Base-by-base conservation (phyloP, 2,888 invertebrate species). In the Microdon myrmicae region DNA sequence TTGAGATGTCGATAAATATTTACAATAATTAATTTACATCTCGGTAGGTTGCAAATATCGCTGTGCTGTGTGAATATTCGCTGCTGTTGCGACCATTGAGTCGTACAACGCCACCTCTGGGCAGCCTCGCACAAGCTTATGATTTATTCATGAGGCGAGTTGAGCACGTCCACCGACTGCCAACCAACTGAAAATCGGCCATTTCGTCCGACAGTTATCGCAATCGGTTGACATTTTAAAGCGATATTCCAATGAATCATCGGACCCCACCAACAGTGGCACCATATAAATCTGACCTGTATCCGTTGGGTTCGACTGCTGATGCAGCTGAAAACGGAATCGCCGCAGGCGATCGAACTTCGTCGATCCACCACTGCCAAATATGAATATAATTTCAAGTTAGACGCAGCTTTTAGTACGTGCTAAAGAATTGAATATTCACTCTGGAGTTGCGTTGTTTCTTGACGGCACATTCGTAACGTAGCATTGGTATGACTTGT, bases 241-340 rank as follows among this genome's bases (percentile, higher is more conserved):
- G 56, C 58, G 67, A 68, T 56, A 56, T 68, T 68, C 53, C 68
- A 68, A 59, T 67, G 61, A 51, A 49, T 61, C 58, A 48, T 51
- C 54, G 56, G 48, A 44, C 41, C 48, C 44, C 8, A 25, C 45
- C 45, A 47, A 25, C 26, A 39, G 64, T 31, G 19, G 10, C 47
- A 41, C 58, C 31, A 64, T 64, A n/a, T n/a, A 64, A 64, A 64
- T 64, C 45, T 49, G n/a, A n/a, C n/a, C n/a, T n/a, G n/a, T n/a
- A n/a, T n/a, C n/a, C n/a, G n/a, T n/a, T n/a, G n/a, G n/a, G n/a
- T n/a, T n/a, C n/a, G n/a, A 17, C 13, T 8, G n/a, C 12, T 22
- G 2, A 22, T 20, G 12, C 28, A 41, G 4, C 14, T 1, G 17
- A 38, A 13, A 54, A 29, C 10, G 34, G 39, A 39, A 39, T 35